These are phyloP conservation scores for Drosophila sordidapex DNA, from an alignment of 2,888 invertebrate genomes.

Conservation along the genomic window DNA sequence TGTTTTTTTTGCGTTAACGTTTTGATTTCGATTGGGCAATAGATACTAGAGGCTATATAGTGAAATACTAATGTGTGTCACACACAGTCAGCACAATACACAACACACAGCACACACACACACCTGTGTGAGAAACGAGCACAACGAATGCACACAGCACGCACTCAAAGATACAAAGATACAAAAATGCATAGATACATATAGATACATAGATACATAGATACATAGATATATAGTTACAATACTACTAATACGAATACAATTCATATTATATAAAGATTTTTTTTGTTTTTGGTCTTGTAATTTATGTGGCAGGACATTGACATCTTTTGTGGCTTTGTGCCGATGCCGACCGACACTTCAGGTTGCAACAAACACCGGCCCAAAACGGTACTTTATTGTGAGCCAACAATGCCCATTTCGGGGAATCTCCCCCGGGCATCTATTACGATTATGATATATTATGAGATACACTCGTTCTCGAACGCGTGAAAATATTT, in stretches of 20 bases:
- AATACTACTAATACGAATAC: slow-evolving; percentile 50
- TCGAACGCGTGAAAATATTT: slow-evolving; percentile 69
- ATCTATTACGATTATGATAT: slow-evolving; percentile 66
- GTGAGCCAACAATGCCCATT: slow-evolving; percentile 57
- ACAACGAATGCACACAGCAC: slow-evolving; percentile 15
- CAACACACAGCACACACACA: slow-evolving; percentile 1
- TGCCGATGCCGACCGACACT: slow-evolving; percentile 46
- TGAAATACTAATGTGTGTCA: slow-evolving; percentile 62
- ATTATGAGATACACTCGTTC: slow-evolving; percentile 32
- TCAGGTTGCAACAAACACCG: slow-evolving; percentile 1
- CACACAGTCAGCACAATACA: slow-evolving; percentile 58
- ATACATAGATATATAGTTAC: slow-evolving; percentile 31
- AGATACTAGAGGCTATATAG: slow-evolving; percentile 19
- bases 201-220: background rate
- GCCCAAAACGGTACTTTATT: slow-evolving; percentile 64
- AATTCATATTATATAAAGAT: slow-evolving; percentile 53
- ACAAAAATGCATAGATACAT: slow-evolving; percentile 6
- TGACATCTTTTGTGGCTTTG: slow-evolving; percentile 70
- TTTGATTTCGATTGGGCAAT: slow-evolving; percentile 68
- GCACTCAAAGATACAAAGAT: slow-evolving; percentile 21
- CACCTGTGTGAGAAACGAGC: slow-evolving; percentile 4
- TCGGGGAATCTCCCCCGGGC: slow-evolving; percentile 41
- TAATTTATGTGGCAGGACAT: slow-evolving; percentile 77
- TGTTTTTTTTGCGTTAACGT: slow-evolving; percentile 32
- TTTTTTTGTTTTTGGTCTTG: slow-evolving; percentile 8